Base-by-base conservation (phyloP, 2,797 vertebrate genomes). In the Oreortyx pictus region DNA sequence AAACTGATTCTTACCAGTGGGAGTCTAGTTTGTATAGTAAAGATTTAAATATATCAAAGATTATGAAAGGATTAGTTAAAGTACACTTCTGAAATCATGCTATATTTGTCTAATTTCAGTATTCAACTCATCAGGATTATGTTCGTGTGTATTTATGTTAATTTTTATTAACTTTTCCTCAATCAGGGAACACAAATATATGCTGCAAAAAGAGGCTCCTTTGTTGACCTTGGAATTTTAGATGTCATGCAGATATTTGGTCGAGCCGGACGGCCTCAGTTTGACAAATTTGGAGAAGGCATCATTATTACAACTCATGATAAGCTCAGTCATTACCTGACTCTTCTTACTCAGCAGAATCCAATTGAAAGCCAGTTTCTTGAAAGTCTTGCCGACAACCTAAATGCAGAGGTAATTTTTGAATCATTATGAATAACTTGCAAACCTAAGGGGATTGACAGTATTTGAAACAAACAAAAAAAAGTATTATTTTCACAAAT, bases 181-280 rank as follows among this genome's bases (percentile, higher is more conserved):
- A 94, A 95, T 97, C 97, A 99, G 99, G 99, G 99, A 80, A 99
- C 99, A 95, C 99, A 99, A 95, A 99, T 99, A 96, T 99, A 99
- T 86, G 99, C 99, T 85, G 99, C 99, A 83, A 99, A 99, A 97
- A 98, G 99, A 67, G 99, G 99, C 6, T 84, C 99, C 14, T 97
- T 99, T 98, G 99, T 99, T 97, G 99, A 99, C 96, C 98, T 99
- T 97, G 99, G 99, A 94, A 99, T 99, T 97, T 97, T 99, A 97
- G 99, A 99, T 91, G 99, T 99, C 96, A 99, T 99, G 99, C 99
- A 99, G 98, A 99, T 99, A 96, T 99, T 99, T 85, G 99, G 99
- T 37, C 98, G 99, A 31, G 99, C 99, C 6, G 99, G 99, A 89
- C 98, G 99, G 67, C 99, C 99, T 44, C 99, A 99, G 96, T 99